phyloP scores from a whole-genome alignment of 2,797 vertebrate species.

The Ambastaia sidthimunki region DNA sequence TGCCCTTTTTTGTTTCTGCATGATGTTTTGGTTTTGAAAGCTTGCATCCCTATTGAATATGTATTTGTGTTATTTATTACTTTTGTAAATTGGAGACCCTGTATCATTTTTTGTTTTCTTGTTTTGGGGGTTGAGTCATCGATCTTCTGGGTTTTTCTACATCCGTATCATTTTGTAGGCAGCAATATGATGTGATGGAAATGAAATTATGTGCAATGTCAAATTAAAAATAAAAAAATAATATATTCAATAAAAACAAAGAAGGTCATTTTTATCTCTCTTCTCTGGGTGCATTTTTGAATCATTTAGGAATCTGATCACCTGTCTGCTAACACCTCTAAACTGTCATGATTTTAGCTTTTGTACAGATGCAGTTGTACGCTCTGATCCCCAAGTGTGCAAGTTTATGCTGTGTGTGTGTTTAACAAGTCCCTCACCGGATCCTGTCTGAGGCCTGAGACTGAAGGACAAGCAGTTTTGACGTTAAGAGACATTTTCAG shows the following conservation, averaged over 20 bases:
- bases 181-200: slow-evolving; percentile 87
- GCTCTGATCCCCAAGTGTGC: slow-evolving; percentile 8
- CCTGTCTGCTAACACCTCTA: neutral
- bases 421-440: neutral
- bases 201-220: slow-evolving; percentile 86
- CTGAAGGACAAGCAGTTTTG: slow-evolving; percentile 50
- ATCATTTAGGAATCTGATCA: slow-evolving; percentile 6
- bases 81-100: slow-evolving; percentile 71
- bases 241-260: slow-evolving; percentile 84
- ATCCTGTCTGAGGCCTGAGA: slow-evolving; percentile 42
- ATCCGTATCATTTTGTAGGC: slow-evolving; percentile 86
- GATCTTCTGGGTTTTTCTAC: slow-evolving; percentile 80
- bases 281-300: slow-evolving; percentile 51
- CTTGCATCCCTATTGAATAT: slow-evolving; percentile 76
- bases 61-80: slow-evolving; percentile 70
- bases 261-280: slow-evolving; percentile 60
- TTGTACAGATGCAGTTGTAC: neutral
- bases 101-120: slow-evolving; percentile 53
- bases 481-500: slow-evolving; percentile 63
- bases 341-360: neutral
- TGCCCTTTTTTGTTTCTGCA: slow-evolving; percentile 80
- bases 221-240: slow-evolving; percentile 79
- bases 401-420: neutral
- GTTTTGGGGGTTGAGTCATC: slow-evolving; percentile 64
- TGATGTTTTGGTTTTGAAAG: slow-evolving; percentile 80